phyloP scores from a whole-genome alignment of 2,797 vertebrate species.

The Falco berigora region DNA sequence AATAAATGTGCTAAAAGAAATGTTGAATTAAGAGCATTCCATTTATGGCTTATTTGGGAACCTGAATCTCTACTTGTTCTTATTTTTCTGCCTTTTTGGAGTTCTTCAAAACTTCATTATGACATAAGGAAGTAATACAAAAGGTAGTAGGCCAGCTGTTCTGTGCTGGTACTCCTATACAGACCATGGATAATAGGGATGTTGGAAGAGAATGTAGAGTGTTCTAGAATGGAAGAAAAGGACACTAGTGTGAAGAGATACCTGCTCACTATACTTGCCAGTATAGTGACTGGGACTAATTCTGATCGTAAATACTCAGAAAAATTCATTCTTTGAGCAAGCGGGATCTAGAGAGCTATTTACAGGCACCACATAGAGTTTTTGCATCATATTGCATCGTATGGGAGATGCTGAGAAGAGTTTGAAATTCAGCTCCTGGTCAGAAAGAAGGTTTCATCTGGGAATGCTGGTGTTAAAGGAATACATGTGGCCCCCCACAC shows the following conservation, averaged over 20 bases:
- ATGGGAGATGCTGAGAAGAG: neutral
- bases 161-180: neutral
- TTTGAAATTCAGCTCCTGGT: neutral
- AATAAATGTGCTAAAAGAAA: neutral
- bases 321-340: neutral
- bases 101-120: neutral
- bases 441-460: neutral
- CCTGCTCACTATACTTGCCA: neutral
- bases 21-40: neutral
- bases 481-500: neutral
- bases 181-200: neutral
- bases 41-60: neutral
- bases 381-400: neutral
- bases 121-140: neutral
- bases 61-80: neutral
- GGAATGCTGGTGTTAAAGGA: neutral
- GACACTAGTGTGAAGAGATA: neutral
- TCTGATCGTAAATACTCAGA: neutral
- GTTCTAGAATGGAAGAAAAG: neutral
- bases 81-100: neutral
- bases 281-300: neutral
- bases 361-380: neutral
- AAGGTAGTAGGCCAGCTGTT: neutral
- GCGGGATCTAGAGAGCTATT: neutral
- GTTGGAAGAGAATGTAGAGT: neutral